phyloP scores from a whole-genome alignment of 2,888 invertebrate genomes.

The Zaprionus obscuricornis region DNA sequence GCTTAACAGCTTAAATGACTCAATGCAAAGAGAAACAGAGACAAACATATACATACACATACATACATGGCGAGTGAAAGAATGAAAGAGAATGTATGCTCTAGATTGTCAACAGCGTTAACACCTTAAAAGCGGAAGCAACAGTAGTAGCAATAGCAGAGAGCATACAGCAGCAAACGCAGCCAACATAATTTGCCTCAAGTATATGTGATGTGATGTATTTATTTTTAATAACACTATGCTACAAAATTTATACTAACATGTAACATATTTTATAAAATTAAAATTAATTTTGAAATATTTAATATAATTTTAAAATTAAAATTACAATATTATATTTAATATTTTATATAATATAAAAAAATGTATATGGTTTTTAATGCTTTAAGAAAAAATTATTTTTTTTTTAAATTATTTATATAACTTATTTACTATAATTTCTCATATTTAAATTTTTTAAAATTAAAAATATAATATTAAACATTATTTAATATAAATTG shows the following conservation, averaged over 20 bases:
- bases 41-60: too few species aligned
- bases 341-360: neutral
- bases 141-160: too few species aligned
- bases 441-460: too few species aligned
- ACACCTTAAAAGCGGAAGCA: conserved; percentile 52
- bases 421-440: too few species aligned
- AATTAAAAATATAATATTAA: too few species aligned
- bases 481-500: too few species aligned
- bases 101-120: conserved; percentile 59
- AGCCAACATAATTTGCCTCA: conserved; percentile 63
- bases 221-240: conserved; percentile 61
- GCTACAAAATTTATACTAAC: conserved; percentile 26
- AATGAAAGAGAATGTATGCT: conserved; percentile 13
- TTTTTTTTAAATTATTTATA: neutral
- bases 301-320: neutral
- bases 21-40: conserved; percentile 6
- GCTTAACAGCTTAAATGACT: conserved; percentile 65
- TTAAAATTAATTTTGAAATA: neutral
- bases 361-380: neutral
- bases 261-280: too few species aligned
- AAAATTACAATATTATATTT: neutral
- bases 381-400: neutral
- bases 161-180: too few species aligned
- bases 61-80: too few species aligned
- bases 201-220: conserved; percentile 52